Evolutionary conservation across 2,797 vertebrate species (phyloP).

Genomic region (Threskiornis aethiopicus): DNA sequence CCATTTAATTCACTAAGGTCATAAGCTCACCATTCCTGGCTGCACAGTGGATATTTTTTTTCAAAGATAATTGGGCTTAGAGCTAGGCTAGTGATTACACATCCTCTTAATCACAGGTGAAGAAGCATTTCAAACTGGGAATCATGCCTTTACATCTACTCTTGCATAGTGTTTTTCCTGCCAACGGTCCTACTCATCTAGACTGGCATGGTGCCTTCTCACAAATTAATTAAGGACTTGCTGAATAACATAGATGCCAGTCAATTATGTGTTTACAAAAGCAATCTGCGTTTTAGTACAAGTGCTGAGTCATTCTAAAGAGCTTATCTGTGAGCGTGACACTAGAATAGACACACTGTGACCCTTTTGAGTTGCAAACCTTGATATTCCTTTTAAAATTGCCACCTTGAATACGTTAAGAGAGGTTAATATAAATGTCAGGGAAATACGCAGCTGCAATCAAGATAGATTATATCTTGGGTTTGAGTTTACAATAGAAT

Average conservation of each 20-base stretch:
- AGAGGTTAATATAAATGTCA: background rate
- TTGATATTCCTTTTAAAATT: background rate
- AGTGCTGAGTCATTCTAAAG: background rate
- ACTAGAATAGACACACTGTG: background rate
- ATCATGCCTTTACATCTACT: background rate
- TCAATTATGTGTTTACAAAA: background rate
- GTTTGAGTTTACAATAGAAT: background rate
- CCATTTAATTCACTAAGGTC: background rate
- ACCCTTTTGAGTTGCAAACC: background rate
- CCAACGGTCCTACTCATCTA: background rate
- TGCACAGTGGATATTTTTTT: background rate
- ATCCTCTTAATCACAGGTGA: slow-evolving; percentile 11
- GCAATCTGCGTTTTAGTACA: background rate
- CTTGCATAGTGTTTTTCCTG: background rate
- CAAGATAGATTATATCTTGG: background rate
- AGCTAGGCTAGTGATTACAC: background rate
- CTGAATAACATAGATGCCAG: background rate
- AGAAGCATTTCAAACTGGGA: slow-evolving; percentile 23
- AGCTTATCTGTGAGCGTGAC: background rate
- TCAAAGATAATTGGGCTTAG: background rate
- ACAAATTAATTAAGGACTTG: background rate
- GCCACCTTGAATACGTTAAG: background rate
- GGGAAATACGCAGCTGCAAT: background rate
- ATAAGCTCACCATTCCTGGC: background rate
- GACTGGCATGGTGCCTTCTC: background rate